phyloP scores from a whole-genome alignment of 2,113 vertebrate species.

The Craseonycteris thonglongyai region DNA sequence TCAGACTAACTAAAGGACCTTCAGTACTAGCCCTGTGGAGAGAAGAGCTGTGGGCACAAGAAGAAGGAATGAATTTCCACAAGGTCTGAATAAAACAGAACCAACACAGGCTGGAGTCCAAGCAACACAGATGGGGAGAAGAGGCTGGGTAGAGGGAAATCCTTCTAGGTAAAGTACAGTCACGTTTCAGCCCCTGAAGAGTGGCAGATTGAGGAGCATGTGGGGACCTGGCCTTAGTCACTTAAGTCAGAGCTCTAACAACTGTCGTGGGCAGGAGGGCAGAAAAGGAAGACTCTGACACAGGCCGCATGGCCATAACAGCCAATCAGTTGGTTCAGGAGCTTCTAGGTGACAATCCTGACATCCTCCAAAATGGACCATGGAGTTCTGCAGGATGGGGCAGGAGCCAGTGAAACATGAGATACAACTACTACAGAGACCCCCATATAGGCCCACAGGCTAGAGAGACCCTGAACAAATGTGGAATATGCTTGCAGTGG shows the following conservation, averaged over 20 bases:
- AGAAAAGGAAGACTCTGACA: background rate
- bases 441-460: background rate
- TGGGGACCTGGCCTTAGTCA: background rate
- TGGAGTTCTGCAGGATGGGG: background rate
- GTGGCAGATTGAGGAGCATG: background rate
- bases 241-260: background rate
- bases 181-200: background rate
- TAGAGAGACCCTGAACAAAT: background rate
- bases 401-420: background rate
- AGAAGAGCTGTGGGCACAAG: background rate
- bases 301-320: background rate
- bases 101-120: background rate
- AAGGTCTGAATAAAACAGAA: background rate
- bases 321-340: background rate
- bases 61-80: background rate
- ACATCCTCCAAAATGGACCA: background rate
- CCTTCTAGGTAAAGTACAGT: background rate
- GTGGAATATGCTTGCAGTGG: background rate
- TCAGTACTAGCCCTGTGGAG: background rate
- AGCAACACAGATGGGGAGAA: rapidly evolving
- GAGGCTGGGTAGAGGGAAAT: background rate
- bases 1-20: background rate
- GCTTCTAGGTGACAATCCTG: background rate
- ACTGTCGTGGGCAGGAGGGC: background rate
- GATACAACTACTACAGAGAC: background rate